Evolutionary conservation across 2,888 invertebrate genomes (phyloP), one percentile per base, ranked within the genome.

Genomic region (Torymus texanus): DNA sequence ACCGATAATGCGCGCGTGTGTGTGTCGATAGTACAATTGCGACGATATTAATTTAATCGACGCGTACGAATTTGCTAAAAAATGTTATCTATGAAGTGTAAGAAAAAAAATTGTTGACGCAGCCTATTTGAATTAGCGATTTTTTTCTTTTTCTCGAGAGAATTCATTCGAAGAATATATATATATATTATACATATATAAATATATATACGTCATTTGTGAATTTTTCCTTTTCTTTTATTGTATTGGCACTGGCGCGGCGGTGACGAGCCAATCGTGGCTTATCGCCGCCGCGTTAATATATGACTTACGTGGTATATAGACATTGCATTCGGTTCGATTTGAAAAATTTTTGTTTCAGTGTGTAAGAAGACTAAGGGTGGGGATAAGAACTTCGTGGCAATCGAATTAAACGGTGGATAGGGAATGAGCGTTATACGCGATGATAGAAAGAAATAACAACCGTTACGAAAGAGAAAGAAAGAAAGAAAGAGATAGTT

Each of bases 291-390:
- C 24, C 53, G 18, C 41, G 2, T n/a, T 62, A 18, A 16, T 21
- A 3, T 24, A 56, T 41, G 41, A 41, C 41, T 41, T 41, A 41
- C 41, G 41, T 41, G 56, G 21, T 58, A 70, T 55, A 61, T 41
- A 70, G 67, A 76, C 63, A 13, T 68, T 75, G 70, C 65, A 65
- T 78, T 81, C 78, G 66, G 74, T 81, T 81, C 78, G 80, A 81
- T 81, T 81, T 81, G 78, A 81, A 81, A 78, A 78, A 68, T 74
- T 78, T 78, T 81, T 78, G 59, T 78, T 81, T 81, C 78, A 81
- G 77, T 80, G 77, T 78, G 50, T 50, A 29, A 55, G 24, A 61
- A 65, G 18, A 75, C 21, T 50, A 58, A 59, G 29, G 18, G 56
- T 56, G 59, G 66, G 76, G 55, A 62, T 65, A 61, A 16, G 41